Percentiles rank a stretch among this genome's conserved stretches.
Conservation (phyloP, 2,888 invertebrate species). For the Cerastis leucographa region DNA sequence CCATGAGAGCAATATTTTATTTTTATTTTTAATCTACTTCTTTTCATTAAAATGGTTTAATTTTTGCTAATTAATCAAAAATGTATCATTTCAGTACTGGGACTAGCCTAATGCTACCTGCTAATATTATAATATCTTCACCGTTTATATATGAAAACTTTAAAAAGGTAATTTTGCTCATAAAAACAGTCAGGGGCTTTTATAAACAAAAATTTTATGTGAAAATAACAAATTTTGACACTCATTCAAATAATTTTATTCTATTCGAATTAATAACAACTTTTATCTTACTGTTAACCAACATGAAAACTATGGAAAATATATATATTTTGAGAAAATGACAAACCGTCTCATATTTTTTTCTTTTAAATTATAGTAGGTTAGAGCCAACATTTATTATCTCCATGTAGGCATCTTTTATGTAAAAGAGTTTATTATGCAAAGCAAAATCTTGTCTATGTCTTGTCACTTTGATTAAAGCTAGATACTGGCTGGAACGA, state of each 20-base stretch:
- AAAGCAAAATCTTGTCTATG: slow-evolving; percentile 1
- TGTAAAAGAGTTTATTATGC: not conserved
- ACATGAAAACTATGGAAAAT: slow-evolving; percentile 45
- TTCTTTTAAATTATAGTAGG: not conserved
- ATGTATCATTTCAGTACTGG: not conserved
- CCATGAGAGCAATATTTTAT: not conserved
- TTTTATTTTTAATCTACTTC: not conserved
- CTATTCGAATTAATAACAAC: not conserved
- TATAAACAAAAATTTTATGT: not conserved
- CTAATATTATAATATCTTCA: not conserved
- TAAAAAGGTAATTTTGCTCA: not conserved
- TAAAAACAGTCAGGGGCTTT: not conserved
- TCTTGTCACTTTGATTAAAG: slow-evolving; percentile 4
- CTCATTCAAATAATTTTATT: slow-evolving; percentile 14
- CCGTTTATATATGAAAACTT: not conserved
- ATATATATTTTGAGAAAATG: slow-evolving; percentile 58
- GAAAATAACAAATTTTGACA: slow-evolving; percentile 16
- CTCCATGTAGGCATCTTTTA: not conserved
- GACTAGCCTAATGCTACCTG: not conserved
- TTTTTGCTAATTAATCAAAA: not conserved
- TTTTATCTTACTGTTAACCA: slow-evolving; percentile 26
- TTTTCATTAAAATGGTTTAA: not conserved
- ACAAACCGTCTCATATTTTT: slow-evolving; percentile 55
- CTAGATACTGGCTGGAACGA: slow-evolving; percentile 18
- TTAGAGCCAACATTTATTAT: not conserved